phyloP scores from a whole-genome alignment of 2,113 vertebrate species.

The Phasianus colchicus region DNA sequence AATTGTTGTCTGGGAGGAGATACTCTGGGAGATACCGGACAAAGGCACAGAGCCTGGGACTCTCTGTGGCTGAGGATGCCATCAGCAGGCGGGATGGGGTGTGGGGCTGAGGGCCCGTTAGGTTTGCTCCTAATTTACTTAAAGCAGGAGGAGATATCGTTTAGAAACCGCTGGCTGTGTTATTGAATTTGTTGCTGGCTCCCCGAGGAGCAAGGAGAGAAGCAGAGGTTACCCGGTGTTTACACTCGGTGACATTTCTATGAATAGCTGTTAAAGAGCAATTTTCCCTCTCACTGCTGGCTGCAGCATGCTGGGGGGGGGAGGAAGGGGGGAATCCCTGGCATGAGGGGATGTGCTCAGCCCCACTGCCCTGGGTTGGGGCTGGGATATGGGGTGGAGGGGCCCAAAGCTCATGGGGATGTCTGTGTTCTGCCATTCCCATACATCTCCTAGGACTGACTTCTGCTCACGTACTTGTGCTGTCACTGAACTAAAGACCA shows the following conservation, averaged over 20 bases:
- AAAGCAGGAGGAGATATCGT: not conserved
- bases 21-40: conserved; percentile 32
- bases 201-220: not conserved
- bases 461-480: not conserved
- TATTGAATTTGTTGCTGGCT: conserved; percentile 22
- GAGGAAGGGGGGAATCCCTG: not conserved
- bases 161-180: not conserved
- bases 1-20: conserved; percentile 59
- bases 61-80: not conserved
- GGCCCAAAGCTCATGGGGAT: fast-evolving
- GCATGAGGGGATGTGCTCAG: not conserved
- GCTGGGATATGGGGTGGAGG: too few relatives aligned
- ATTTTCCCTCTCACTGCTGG: not conserved
- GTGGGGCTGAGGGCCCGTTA: not conserved
- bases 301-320: not conserved
- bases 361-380: not conserved
- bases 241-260: conserved; percentile 55
- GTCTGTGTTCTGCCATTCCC: not conserved
- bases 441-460: not conserved
- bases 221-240: conserved; percentile 52
- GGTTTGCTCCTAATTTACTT: conserved; percentile 5
- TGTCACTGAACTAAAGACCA: not conserved
- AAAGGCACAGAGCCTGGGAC: conserved; percentile 32
- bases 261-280: conserved; percentile 45
- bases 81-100: not conserved